phyloP scores from a whole-genome alignment of 2,888 invertebrate genomes.

The Anaspis maculata region DNA sequence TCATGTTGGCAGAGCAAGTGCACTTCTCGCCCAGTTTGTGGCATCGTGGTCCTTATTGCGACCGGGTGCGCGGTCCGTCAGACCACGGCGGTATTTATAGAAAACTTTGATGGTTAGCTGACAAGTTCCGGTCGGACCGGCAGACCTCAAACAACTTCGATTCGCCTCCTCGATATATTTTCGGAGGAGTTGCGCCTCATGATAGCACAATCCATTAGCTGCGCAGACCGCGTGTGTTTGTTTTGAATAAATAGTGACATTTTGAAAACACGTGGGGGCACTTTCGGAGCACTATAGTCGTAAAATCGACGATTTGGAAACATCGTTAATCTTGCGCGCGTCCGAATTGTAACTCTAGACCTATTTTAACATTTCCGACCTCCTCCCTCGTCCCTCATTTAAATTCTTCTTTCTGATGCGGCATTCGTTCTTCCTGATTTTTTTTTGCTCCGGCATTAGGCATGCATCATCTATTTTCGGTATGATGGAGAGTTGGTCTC shows the following conservation, averaged over 20 bases:
- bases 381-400: conserved; percentile 22
- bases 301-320: conserved; percentile 29
- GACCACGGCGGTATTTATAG: too few species aligned
- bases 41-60: too few species aligned
- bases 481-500: too few species aligned
- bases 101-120: too few species aligned
- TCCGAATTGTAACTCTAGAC: conserved; percentile 31
- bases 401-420: conserved; percentile 14
- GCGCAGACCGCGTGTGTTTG: conserved; percentile 11
- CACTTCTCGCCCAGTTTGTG: too few species aligned
- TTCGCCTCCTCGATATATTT: too few species aligned
- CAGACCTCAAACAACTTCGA: too few species aligned
- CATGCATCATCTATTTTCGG: too few species aligned
- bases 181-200: conserved; percentile 6
- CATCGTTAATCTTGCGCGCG: conserved; percentile 32
- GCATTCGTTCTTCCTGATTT: conserved; percentile 1
- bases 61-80: too few species aligned
- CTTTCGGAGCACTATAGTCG: too few species aligned
- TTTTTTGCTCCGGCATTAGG: background rate
- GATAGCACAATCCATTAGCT: conserved; percentile 9
- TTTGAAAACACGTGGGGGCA: background rate
- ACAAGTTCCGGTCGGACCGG: too few species aligned
- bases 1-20: too few species aligned
- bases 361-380: conserved; percentile 24
- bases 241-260: conserved; percentile 22